A percentile compares a stretch with the other conserved stretches of the same genome.
Evolutionary conservation across 1,140 invertebrate species (phyloP).

Genomic region (Ostrea denselamellosa): DNA sequence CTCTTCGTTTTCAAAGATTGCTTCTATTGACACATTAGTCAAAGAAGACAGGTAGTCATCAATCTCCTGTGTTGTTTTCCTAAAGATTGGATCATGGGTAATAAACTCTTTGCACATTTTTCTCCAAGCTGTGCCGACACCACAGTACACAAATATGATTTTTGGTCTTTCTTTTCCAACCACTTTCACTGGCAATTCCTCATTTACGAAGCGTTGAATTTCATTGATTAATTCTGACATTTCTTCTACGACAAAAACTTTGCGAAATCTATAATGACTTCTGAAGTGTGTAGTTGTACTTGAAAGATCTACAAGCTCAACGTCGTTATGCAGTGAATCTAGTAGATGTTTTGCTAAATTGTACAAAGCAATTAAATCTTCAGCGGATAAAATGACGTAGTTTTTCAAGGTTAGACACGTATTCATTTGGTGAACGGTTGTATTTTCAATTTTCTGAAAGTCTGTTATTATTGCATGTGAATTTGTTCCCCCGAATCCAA

Average conservation of each 20-base stretch:
- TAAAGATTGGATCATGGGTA: not conserved
- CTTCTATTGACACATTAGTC: not conserved
- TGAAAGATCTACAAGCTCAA: not conserved
- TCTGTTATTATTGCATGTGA: slow-evolving; percentile 91
- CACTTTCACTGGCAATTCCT: not conserved
- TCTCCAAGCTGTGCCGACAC: not conserved
- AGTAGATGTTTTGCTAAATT: not conserved
- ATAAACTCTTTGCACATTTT: not conserved
- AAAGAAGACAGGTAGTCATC: not conserved
- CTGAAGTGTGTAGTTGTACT: not conserved
- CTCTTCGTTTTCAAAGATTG: slow-evolving; percentile 17
- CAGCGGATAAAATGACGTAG: not conserved
- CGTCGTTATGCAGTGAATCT: not conserved
- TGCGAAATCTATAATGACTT: not conserved
- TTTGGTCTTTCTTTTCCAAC: not conserved
- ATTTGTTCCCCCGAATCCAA: slow-evolving; percentile 98
- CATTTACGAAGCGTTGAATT: not conserved
- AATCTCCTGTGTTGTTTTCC: not conserved
- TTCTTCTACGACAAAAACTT: not conserved
- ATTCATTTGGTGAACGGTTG: no score
- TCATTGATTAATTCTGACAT: not conserved
- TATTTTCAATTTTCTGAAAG: not conserved
- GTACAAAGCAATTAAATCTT: not conserved
- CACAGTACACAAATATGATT: slow-evolving; percentile 18
- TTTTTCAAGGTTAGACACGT: not conserved